A percentile compares a stretch with the other conserved stretches of the same genome.
Evolutionary conservation across 2,888 invertebrate species (phyloP).

Genomic region (Caenorhabditis sulstoni): DNA sequence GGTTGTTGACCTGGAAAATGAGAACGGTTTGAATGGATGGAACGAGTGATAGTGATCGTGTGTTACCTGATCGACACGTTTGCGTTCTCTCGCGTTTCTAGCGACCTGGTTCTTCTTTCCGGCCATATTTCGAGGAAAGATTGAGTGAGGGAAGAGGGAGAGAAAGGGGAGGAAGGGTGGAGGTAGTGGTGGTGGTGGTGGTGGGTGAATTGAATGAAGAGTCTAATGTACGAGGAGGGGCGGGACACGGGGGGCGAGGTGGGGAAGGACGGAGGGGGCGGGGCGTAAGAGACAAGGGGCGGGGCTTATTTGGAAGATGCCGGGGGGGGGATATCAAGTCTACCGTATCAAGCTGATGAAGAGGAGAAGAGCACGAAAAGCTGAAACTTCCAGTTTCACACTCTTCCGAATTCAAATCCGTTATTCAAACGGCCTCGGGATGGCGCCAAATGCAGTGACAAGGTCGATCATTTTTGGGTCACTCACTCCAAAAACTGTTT

Average conservation of each 20-base stretch:
- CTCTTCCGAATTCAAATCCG: constrained; percentile 11
- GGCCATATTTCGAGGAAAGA: constrained; percentile 42
- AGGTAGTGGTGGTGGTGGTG: constrained; percentile 21
- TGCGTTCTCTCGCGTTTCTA: constrained; percentile 67
- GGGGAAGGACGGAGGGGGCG: constrained; percentile 20
- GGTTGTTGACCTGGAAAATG: constrained; percentile 64
- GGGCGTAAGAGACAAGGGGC: constrained; percentile 8
- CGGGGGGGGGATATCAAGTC: neutral
- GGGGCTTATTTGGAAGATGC: constrained; percentile 1
- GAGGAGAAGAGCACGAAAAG: neutral
- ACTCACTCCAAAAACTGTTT: constrained; percentile 49
- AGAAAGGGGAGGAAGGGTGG: constrained; percentile 13
- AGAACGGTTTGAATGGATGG: neutral
- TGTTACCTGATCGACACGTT: constrained; percentile 66
- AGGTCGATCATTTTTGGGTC: constrained; percentile 48
- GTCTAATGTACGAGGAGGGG: constrained; percentile 33
- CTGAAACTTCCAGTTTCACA: constrained; percentile 6
- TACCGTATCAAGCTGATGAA: neutral
- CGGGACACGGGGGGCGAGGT: constrained; percentile 13
- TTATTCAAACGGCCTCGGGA: neutral
- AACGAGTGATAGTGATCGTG: constrained; percentile 1
- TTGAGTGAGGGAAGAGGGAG: neutral
- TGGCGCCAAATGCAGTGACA: constrained; percentile 43
- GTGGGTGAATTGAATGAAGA: constrained; percentile 38
- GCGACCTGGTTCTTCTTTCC: constrained; percentile 64